These are phyloP conservation scores for Ciconia nigra DNA, from an alignment of 2,797 vertebrate genomes.

Conservation along the genomic window DNA sequence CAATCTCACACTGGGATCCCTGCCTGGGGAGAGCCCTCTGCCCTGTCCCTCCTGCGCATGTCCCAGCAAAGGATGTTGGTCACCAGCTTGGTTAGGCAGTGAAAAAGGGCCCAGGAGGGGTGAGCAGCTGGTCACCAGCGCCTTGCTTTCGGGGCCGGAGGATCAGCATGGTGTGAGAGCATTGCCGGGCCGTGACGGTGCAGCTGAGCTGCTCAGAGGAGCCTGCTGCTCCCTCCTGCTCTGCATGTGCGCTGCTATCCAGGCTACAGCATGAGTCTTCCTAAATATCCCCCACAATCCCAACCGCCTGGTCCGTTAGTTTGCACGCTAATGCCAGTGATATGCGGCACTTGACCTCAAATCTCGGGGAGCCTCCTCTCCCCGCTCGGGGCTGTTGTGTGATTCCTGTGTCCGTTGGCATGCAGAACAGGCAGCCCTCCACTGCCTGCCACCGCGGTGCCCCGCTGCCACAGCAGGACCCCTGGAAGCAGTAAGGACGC, in stretches of 20 bases:
- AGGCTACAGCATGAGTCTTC: neutral
- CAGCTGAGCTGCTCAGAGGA: neutral
- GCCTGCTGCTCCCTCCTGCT: neutral
- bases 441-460: rapidly evolving
- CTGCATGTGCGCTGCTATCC: rapidly evolving
- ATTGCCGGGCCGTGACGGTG: rapidly evolving
- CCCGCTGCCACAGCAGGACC: neutral
- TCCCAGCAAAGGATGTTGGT: neutral
- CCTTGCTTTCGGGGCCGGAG: neutral
- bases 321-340: rapidly evolving
- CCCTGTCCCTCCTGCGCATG: rapidly evolving
- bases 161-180: rapidly evolving
- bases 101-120: neutral
- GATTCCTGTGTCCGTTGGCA: neutral
- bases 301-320: rapidly evolving
- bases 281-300: rapidly evolving
- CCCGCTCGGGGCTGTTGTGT: neutral
- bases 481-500: neutral
- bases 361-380: neutral
- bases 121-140: neutral
- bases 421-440: neutral
- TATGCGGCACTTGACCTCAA: too few species aligned
- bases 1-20: too few species aligned
- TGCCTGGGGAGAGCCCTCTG: neutral
- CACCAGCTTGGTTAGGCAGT: neutral